Evolutionary conservation across 2,797 vertebrate species (phyloP), one percentile per base, ranked within the genome.

Genomic region (Benthosema pterotum): DNA sequence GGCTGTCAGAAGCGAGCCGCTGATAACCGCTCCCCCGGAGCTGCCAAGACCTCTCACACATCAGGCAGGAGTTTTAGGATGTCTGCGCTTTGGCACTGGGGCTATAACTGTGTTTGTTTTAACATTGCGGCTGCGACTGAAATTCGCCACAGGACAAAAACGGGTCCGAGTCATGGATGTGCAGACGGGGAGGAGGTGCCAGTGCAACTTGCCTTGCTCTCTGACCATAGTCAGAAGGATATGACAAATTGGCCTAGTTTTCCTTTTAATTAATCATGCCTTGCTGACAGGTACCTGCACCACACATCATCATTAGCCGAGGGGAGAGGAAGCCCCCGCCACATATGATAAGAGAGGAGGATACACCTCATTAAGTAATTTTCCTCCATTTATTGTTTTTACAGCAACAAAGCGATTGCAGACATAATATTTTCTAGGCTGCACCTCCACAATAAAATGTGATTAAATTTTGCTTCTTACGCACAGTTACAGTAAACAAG

Each of bases 161-260:
- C 46, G 45, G 49, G 73, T 11, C 19, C 51, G 60, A 54, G 57
- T 60, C 64, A 19, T 16, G 25, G 59, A 50, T 49, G 61, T 48
- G 47, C n/a, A 6, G 64, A 14, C 38, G 66, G 9, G 50, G 61
- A 75, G 52, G 65, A 53, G 43, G 52, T 46, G n/a, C 67, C 64
- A n/a, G 65, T 8, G 56, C 57, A 42, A 43, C 64, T 74, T 52
- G 58, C 52, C 65, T 54, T 57, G 43, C 77, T 80, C 82, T 81
- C 77, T 83, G 89, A 87, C 88, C 86, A 85, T 80, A 77, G 56
- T 61, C 70, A 68, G 60, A 85, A 77, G 76, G 82, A 87, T 74
- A 66, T 91, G 87, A 92, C 85, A 89, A 91, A 92, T 90, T 83
- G 90, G 82, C 87, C 88, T 76, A 85, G 83, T 88, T 91, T 89